Conservation (phyloP, 2,888 invertebrate species). For the Trichopoda pennipes region DNA sequence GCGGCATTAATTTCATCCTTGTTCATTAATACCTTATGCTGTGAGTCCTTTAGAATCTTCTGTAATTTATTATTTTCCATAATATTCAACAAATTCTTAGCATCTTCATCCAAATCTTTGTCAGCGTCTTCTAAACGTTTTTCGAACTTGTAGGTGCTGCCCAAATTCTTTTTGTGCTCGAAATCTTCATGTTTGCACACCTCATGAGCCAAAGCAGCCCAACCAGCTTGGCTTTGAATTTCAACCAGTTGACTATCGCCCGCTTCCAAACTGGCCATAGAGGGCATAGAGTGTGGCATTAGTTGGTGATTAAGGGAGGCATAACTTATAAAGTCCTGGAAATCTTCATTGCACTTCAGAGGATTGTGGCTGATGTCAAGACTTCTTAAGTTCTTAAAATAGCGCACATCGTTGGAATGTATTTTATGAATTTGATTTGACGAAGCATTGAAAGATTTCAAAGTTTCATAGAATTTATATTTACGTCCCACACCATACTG, state of each 20-base stretch:
- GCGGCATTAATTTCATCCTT: constrained; percentile 75
- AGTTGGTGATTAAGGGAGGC: constrained; percentile 75
- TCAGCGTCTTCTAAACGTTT: constrained; percentile 73
- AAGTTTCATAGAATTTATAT: constrained; percentile 82
- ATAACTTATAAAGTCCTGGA: constrained; percentile 84
- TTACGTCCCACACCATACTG: constrained; percentile 77
- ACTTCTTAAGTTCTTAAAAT: constrained; percentile 80
- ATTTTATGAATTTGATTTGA: constrained; percentile 78
- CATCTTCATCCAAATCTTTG: constrained; percentile 75
- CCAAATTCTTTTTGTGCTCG: constrained; percentile 54
- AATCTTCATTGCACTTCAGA: constrained; percentile 86
- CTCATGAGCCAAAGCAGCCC: constrained; percentile 77
- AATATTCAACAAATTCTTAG: constrained; percentile 74
- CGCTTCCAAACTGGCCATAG: constrained; percentile 74
- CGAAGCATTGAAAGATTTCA: constrained; percentile 83
- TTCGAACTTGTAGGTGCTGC: constrained; percentile 71
- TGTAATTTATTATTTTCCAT: constrained; percentile 75
- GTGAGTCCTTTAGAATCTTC: constrained; percentile 75
- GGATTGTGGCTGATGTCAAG: constrained; percentile 85
- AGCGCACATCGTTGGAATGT: constrained; percentile 75
- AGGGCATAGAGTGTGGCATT: constrained; percentile 74
- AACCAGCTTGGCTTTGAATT: constrained; percentile 73
- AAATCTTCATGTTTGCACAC: constrained; percentile 77
- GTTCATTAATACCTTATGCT: constrained; percentile 63
- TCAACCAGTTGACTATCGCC: constrained; percentile 71